Conservation (phyloP, 1,140 invertebrate genomes). For the Leptopilina boulardi region DNA sequence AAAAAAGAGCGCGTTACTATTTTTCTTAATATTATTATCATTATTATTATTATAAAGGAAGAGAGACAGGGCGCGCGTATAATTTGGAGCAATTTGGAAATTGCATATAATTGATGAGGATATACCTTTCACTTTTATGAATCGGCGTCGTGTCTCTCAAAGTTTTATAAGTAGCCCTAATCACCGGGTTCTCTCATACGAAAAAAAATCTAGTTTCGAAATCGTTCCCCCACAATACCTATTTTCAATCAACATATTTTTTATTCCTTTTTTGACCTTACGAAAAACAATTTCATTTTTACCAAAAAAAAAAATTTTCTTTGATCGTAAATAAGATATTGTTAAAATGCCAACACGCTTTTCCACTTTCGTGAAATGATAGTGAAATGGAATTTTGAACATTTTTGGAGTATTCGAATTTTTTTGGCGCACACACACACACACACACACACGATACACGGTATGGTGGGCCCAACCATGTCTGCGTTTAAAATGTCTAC, state of each 20-base stretch:
- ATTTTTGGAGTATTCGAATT: background rate
- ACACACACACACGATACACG: background rate
- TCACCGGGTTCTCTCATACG: constrained; percentile 61
- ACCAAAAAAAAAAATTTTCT: background rate
- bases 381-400: background rate
- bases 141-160: constrained; percentile 55
- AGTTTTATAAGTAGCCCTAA: constrained; percentile 71
- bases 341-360: background rate
- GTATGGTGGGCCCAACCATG: background rate
- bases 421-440: too few relatives aligned
- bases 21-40: background rate
- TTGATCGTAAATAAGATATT: background rate
- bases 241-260: background rate
- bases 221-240: constrained; percentile 42
- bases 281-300: background rate
- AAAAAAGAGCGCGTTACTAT: too few relatives aligned
- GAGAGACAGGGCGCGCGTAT: constrained; percentile 58
- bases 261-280: too few relatives aligned
- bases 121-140: constrained; percentile 68
- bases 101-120: constrained; percentile 74
- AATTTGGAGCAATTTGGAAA: constrained; percentile 74
- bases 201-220: constrained; percentile 59
- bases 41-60: background rate
- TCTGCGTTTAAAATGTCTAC: constrained; percentile 43
- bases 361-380: background rate